phyloP scores from a whole-genome alignment of 2,113 vertebrate genomes.

The Sporophila hypoxantha region DNA sequence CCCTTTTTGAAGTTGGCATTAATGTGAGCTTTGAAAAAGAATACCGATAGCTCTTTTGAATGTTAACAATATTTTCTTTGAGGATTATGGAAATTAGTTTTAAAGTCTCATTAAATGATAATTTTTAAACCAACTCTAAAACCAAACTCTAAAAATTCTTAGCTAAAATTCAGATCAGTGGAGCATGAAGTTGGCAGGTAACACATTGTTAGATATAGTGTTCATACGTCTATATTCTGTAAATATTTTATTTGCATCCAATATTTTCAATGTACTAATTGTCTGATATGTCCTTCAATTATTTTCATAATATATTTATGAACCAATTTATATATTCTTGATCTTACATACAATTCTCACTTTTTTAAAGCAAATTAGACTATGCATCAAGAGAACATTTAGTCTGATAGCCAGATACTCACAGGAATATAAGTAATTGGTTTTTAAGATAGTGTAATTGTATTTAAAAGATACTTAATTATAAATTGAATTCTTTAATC shows the following conservation, averaged over 20 bases:
- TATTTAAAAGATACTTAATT: neutral
- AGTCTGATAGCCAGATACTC: neutral
- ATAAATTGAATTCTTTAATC: neutral
- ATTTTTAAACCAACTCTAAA: conserved; percentile 59
- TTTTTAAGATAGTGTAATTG: neutral
- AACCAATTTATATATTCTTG: neutral
- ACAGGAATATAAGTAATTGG: neutral
- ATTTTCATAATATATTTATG: neutral
- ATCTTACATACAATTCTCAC: neutral
- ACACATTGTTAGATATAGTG: neutral
- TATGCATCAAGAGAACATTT: neutral
- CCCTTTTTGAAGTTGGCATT: conserved; percentile 49
- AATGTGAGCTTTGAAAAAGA: conserved; percentile 48
- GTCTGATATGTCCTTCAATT: neutral
- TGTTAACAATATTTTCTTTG: conserved; percentile 56
- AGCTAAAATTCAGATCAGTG: conserved; percentile 51
- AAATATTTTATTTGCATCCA: conserved; percentile 23
- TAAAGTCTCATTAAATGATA: conserved; percentile 68
- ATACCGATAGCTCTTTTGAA: conserved; percentile 37
- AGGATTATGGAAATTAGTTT: conserved; percentile 63
- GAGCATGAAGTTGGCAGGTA: conserved; percentile 16
- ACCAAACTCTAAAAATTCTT: conserved; percentile 23
- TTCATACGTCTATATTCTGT: neutral
- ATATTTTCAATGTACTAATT: conserved; percentile 4
- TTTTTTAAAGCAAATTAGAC: conserved; percentile 4